These are phyloP conservation scores for Pelagia noctiluca DNA, from an alignment of 30 jellyfish, hydroid and myxozoan genomes.

Conservation along the genomic window DNA sequence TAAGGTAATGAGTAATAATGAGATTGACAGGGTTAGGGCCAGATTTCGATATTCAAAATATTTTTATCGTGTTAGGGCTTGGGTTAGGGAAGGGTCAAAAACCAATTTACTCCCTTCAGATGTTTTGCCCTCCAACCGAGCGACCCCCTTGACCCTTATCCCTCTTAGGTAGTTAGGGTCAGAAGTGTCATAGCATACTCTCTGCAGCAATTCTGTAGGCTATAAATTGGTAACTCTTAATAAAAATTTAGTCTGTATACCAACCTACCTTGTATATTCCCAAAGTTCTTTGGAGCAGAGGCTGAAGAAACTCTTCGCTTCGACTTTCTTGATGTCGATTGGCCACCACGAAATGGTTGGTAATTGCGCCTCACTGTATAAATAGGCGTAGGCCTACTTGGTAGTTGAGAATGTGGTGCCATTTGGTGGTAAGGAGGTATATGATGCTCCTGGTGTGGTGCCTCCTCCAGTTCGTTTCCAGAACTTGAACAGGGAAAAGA, in stretches of 20 bases:
- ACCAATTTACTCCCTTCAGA: too few relatives aligned
- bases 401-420: background rate
- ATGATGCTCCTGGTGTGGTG: slow-evolving; percentile 7
- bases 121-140: too few relatives aligned
- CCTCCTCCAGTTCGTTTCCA: slow-evolving; percentile 2
- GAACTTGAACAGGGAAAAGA: background rate
- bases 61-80: too few relatives aligned
- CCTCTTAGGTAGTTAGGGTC: too few relatives aligned
- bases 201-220: background rate
- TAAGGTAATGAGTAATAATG: too few relatives aligned
- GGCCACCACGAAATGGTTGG: background rate
- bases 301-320: background rate
- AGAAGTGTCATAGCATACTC: background rate
- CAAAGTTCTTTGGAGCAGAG: slow-evolving; percentile 6
- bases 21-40: too few relatives aligned
- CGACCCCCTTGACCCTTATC: too few relatives aligned
- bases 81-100: too few relatives aligned
- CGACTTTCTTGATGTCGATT: background rate
- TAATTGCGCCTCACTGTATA: slow-evolving; percentile 1
- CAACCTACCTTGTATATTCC: background rate
- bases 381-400: slow-evolving; percentile 1
- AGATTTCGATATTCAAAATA: too few relatives aligned
- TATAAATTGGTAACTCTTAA: background rate
- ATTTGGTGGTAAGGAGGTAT: slow-evolving; percentile 1
- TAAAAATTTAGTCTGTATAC: background rate